Conservation (phyloP, 2,888 invertebrate genomes). For the Gisinianus flammeolus region DNA sequence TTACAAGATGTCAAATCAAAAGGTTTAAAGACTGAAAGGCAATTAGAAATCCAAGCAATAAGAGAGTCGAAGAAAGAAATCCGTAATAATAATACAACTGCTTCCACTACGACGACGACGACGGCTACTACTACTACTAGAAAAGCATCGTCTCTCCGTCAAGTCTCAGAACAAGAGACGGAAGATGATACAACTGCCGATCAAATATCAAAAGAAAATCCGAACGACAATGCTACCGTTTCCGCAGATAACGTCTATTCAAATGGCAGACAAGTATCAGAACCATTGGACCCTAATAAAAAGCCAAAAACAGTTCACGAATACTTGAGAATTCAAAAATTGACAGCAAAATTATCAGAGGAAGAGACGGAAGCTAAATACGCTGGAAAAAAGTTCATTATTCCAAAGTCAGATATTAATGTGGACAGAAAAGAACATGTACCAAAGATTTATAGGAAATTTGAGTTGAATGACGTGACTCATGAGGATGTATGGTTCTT, state of each 20-base stretch:
- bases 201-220: no score
- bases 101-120: background rate
- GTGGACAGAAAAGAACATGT: constrained; percentile 14
- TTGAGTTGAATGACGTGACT: constrained; percentile 45
- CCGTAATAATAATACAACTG: background rate
- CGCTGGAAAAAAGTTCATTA: constrained; percentile 6
- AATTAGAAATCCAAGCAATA: background rate
- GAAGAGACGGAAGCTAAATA: background rate
- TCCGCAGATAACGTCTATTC: no score
- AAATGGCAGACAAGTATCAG: no score
- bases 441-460: constrained; percentile 45
- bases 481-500: constrained; percentile 52
- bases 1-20: background rate
- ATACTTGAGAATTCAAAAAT: constrained; percentile 11
- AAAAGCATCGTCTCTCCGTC: no score
- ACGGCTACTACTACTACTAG: background rate
- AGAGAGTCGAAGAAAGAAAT: background rate
- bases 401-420: background rate
- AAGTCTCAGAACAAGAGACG: no score
- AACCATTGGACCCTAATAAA: background rate
- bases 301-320: constrained; percentile 26
- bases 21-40: background rate
- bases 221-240: no score
- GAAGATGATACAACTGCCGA: no score
- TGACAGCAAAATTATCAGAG: background rate